phyloP scores from a whole-genome alignment of 2,797 vertebrate species.

The Enoplosus armatus region DNA sequence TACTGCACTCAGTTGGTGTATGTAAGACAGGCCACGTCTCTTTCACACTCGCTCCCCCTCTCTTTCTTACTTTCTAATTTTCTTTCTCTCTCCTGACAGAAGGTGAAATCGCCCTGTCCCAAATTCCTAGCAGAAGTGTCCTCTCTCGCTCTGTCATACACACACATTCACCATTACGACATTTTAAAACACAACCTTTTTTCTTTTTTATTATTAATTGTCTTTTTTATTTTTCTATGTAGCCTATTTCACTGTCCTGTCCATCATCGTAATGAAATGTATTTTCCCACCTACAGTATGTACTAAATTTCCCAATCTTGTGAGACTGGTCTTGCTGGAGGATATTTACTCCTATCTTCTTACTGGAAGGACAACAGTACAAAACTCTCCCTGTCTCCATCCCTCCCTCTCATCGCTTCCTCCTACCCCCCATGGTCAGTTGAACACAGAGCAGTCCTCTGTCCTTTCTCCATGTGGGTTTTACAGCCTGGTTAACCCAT shows the following conservation, averaged over 20 bases:
- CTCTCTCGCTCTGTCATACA: conserved; percentile 9
- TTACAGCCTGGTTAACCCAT: conserved; percentile 66
- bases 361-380: conserved; percentile 44
- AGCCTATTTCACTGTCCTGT: background rate
- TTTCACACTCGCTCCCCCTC: conserved; percentile 18
- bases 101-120: conserved; percentile 55
- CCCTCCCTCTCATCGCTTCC: conserved; percentile 50
- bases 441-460: conserved; percentile 68
- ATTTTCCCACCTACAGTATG: background rate
- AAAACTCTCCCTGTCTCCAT: conserved; percentile 65
- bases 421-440: conserved; percentile 64
- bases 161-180: background rate
- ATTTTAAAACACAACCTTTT: background rate
- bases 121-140: conserved; percentile 68
- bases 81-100: conserved; percentile 37
- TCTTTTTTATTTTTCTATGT: conserved; percentile 11
- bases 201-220: conserved; percentile 3
- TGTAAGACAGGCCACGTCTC: conserved; percentile 46
- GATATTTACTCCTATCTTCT: conserved; percentile 42
- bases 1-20: conserved; percentile 48
- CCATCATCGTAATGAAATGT: background rate
- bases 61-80: conserved; percentile 19
- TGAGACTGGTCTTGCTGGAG: conserved; percentile 2
- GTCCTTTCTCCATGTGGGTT: conserved; percentile 70
- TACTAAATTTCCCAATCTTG: conserved; percentile 9